Conservation (phyloP, 2,888 invertebrate genomes). For the Nomada hirtipes region DNA sequence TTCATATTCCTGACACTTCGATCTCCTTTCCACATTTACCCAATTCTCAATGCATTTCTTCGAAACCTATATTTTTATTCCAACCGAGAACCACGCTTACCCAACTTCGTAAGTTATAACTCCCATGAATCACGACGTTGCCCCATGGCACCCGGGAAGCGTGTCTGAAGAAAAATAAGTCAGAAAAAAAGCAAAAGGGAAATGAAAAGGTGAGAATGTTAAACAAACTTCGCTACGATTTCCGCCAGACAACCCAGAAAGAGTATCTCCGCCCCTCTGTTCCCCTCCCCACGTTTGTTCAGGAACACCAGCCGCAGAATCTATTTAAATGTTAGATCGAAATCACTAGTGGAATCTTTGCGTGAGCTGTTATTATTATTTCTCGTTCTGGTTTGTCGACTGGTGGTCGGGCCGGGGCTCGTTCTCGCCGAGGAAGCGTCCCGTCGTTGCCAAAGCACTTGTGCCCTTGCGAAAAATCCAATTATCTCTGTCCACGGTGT, state of each 20-base stretch:
- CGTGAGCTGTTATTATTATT: constrained; percentile 67
- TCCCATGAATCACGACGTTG: too few species aligned
- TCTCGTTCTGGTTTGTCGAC: constrained; percentile 48
- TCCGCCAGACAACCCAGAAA: neutral
- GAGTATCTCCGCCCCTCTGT: neutral
- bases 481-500: constrained; percentile 54
- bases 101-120: too few species aligned
- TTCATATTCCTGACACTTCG: too few species aligned
- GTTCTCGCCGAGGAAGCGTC: constrained; percentile 61
- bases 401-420: constrained; percentile 47
- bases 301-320: constrained; percentile 36
- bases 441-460: constrained; percentile 47
- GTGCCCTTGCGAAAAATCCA: constrained; percentile 56
- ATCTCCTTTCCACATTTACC: too few species aligned
- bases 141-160: too few species aligned
- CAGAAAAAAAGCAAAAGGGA: neutral
- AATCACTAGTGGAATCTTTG: constrained; percentile 62
- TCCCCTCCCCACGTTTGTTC: constrained; percentile 1
- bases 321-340: constrained; percentile 67
- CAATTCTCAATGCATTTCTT: too few species aligned
- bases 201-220: neutral
- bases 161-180: too few species aligned
- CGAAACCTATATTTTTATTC: too few species aligned
- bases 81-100: too few species aligned
- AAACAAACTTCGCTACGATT: constrained; percentile 12